phyloP scores from a whole-genome alignment of 2,888 invertebrate species.

The Phyto melanocephala region DNA sequence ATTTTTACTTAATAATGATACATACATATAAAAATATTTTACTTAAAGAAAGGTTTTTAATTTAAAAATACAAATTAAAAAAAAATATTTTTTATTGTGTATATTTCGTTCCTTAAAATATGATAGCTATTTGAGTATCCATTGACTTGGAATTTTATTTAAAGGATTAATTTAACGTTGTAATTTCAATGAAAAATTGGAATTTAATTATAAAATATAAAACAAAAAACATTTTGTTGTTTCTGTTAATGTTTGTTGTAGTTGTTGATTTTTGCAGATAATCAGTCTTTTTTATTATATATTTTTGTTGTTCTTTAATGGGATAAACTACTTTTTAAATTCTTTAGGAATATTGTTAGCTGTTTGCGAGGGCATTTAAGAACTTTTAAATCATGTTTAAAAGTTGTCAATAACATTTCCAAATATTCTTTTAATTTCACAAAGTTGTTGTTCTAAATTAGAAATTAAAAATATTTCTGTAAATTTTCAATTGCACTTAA shows the following conservation, averaged over 20 bases:
- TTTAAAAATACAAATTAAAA: neutral
- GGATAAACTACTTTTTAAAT: neutral
- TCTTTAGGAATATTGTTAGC: neutral
- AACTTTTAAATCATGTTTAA: neutral
- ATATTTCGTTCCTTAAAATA: too few species aligned
- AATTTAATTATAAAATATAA: conserved; percentile 3
- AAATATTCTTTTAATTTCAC: too few species aligned
- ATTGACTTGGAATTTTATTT: neutral
- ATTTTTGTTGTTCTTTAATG: neutral
- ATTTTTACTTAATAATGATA: too few species aligned
- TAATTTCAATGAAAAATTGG: too few species aligned
- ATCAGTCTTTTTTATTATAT: conserved; percentile 2
- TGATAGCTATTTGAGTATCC: too few species aligned
- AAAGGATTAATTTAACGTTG: too few species aligned
- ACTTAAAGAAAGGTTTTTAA: neutral
- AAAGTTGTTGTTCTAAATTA: too few species aligned
- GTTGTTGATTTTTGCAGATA: neutral
- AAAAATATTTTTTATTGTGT: neutral
- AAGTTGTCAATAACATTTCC: too few species aligned
- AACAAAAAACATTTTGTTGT: too few species aligned
- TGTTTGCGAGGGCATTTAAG: neutral
- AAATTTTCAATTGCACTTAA: too few species aligned
- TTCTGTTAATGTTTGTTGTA: conserved; percentile 1
- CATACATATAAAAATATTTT: neutral
- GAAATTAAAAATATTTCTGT: too few species aligned